Base-by-base conservation (phyloP, 2,888 invertebrate species). In the Tetheella fluctuosa region DNA sequence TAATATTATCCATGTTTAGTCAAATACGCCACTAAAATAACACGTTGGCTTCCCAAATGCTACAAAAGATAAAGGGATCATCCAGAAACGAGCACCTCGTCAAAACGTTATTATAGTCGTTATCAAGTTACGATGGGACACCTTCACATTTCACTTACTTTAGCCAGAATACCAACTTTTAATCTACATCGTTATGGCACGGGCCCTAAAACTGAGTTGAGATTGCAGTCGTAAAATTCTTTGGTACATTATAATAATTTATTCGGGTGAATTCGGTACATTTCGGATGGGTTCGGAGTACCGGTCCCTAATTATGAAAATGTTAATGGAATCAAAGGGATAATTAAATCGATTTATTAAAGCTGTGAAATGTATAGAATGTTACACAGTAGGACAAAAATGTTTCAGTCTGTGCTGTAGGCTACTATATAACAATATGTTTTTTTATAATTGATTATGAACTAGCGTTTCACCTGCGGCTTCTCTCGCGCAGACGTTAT, bases 1-100 rank as follows among this genome's bases (percentile, higher is more conserved):
- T n/a, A n/a, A n/a, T n/a, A n/a, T n/a, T n/a, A n/a, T n/a, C n/a
- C n/a, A n/a, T n/a, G n/a, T n/a, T n/a, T n/a, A n/a, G n/a, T n/a
- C n/a, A n/a, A n/a, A n/a, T n/a, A n/a, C n/a, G n/a, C n/a, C n/a
- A n/a, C n/a, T n/a, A n/a, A n/a, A n/a, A n/a, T n/a, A n/a, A n/a
- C n/a, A n/a, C n/a, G n/a, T 39, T 0, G 8, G 17, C 3, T 25
- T 15, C 23, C 25, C 55, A 23, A 37, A 13, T 23, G 39, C 37
- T 17, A n/a, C 20, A 48, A 48, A 20, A 20, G 48, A 48, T 39
- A 39, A 39, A 20, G 48, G 48, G 48, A 48, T 48, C 48, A 48
- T 5, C 17, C 17, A 17, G 48, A 20, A 48, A 20, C 20, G 48
- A 48, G 48, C 17, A 48, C 39, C n/a, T 48, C 48, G 10, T 48